phyloP scores from a whole-genome alignment of 2,113 vertebrate genomes.

The Lagopus muta region DNA sequence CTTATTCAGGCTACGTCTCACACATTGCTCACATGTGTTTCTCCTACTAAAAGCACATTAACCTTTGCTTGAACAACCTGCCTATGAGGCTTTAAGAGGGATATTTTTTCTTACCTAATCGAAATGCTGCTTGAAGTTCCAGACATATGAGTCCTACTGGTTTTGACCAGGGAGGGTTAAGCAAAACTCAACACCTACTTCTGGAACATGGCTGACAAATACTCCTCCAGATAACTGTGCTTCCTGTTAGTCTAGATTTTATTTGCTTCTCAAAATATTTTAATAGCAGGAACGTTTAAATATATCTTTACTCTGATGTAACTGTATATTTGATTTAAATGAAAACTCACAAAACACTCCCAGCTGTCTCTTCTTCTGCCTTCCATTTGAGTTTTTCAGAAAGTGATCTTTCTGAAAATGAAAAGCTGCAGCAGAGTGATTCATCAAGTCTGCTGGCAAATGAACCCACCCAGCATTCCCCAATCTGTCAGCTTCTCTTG shows the following conservation, averaged over 20 bases:
- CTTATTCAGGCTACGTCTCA: neutral
- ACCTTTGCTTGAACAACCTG: neutral
- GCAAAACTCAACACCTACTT: neutral
- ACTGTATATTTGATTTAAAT: constrained; percentile 32
- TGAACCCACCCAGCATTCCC: constrained; percentile 23
- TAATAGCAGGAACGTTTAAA: neutral
- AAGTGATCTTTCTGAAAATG: constrained; percentile 37
- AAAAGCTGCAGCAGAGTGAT: constrained; percentile 21
- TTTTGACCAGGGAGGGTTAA: neutral
- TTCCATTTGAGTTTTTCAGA: constrained; percentile 14
- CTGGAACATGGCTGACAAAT: neutral
- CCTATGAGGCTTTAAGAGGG: neutral
- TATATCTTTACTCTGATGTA: neutral
- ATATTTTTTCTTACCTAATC: neutral
- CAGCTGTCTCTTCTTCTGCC: constrained; percentile 4
- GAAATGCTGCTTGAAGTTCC: neutral
- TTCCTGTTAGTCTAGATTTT: neutral
- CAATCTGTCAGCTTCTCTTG: constrained; percentile 5
- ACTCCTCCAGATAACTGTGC: neutral
- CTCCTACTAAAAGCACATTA: neutral
- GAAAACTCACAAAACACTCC: constrained; percentile 12
- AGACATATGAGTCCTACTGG: neutral
- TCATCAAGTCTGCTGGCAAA: constrained; percentile 30
- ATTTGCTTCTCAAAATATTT: neutral
- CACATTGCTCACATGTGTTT: too few species aligned